A percentile compares a stretch with the other conserved stretches of the same genome.
Evolutionary conservation across 1,140 invertebrate genomes (phyloP).

Genomic region (Marisa cornuarietis): DNA sequence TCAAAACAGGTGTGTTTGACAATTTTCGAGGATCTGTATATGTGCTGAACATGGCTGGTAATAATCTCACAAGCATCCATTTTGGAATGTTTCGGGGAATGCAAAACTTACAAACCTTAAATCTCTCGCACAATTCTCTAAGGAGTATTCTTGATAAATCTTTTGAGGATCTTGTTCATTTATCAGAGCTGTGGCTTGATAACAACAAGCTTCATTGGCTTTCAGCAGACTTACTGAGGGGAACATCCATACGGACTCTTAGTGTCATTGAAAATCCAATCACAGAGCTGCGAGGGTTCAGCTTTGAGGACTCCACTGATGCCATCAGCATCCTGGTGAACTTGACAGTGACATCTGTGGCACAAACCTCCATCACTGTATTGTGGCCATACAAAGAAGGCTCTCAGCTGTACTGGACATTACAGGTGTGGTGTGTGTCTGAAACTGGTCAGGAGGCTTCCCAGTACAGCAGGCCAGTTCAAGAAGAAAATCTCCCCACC

Average conservation of each 20-base stretch:
- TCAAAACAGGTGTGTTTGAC: constrained; percentile 41
- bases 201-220: constrained; percentile 27
- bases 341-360: constrained; percentile 18
- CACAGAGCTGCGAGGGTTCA: constrained; percentile 27
- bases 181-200: constrained; percentile 24
- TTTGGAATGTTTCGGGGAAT: constrained; percentile 61
- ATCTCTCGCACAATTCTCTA: constrained; percentile 52
- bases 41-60: constrained; percentile 29
- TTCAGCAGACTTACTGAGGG: constrained; percentile 13
- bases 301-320: constrained; percentile 17
- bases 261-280: constrained; percentile 32
- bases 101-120: constrained; percentile 51
- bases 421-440: constrained; percentile 27
- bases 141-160: constrained; percentile 39
- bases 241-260: constrained; percentile 6
- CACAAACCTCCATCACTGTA: constrained; percentile 16
- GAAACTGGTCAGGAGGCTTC: neutral
- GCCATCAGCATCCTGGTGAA: constrained; percentile 33
- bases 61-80: constrained; percentile 34
- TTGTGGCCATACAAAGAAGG: constrained; percentile 40
- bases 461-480: neutral
- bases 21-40: constrained; percentile 37
- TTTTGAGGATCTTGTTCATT: constrained; percentile 35
- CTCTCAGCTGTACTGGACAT: constrained; percentile 38
- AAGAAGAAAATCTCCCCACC: constrained; percentile 28